Percentiles rank a stretch among this genome's conserved stretches.
These are phyloP conservation scores for Coptotermes formosanus DNA, from an alignment of 1,140 invertebrate genomes.

Conservation along the genomic window DNA sequence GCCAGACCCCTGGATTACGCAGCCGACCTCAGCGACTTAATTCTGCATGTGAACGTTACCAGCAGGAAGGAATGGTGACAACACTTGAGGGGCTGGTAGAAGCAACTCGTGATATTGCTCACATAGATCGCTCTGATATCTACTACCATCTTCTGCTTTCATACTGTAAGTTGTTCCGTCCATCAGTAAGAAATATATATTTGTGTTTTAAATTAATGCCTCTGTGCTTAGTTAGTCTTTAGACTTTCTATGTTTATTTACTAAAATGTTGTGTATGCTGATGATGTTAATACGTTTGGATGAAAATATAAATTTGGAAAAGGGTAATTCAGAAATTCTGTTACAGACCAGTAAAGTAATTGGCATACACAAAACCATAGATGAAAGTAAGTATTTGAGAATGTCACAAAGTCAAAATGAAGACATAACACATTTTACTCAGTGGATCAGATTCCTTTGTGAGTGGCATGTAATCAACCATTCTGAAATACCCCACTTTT, in stretches of 20 bases:
- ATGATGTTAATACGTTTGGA: too few relatives aligned
- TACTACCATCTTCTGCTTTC: constrained; percentile 69
- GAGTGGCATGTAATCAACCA: too few relatives aligned
- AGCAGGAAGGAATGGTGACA: constrained; percentile 61
- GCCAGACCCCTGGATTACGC: constrained; percentile 65
- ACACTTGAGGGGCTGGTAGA: constrained; percentile 70
- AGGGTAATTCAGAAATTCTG: too few relatives aligned
- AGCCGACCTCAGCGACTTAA: constrained; percentile 58
- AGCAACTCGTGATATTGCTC: constrained; percentile 69
- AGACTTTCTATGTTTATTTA: neutral
- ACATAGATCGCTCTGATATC: constrained; percentile 71
- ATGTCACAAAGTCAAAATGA: too few relatives aligned
- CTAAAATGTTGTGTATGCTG: neutral
- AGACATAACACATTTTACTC: too few relatives aligned
- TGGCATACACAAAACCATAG: too few relatives aligned
- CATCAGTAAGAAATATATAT: neutral
- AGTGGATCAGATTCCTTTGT: too few relatives aligned
- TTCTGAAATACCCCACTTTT: too few relatives aligned
- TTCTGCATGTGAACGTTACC: constrained; percentile 56
- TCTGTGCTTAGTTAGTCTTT: neutral
- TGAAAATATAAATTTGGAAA: too few relatives aligned
- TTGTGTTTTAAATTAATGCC: neutral
- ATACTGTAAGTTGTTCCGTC: constrained; percentile 56
- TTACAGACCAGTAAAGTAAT: too few relatives aligned
- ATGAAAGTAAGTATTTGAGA: too few relatives aligned